A percentile compares a stretch with the other conserved stretches of the same genome.
phyloP scores from a whole-genome alignment of 2,113 vertebrate species.

The Phylloscopus trochilus region DNA sequence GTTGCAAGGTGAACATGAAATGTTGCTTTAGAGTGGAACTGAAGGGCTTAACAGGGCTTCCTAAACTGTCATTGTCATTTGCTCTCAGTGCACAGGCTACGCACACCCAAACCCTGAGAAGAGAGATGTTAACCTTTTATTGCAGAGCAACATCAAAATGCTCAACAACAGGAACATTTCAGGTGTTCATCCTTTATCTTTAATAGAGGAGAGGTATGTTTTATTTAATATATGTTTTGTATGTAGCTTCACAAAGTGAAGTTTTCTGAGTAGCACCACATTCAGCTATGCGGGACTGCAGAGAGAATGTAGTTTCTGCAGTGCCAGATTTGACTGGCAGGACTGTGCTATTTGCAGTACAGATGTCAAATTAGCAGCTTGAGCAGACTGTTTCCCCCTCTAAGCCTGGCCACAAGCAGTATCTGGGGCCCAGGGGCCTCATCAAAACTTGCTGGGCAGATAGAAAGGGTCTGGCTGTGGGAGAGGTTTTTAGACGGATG shows the following conservation, averaged over 20 bases:
- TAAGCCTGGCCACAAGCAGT: not conserved
- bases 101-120: not conserved
- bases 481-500: not conserved
- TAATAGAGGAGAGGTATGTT: not conserved
- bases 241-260: not conserved
- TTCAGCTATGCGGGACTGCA: not conserved
- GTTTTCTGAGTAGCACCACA: not conserved
- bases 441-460: not conserved
- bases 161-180: not conserved
- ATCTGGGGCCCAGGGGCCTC: not conserved
- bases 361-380: not conserved
- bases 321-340: not conserved
- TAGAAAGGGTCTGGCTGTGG: not conserved
- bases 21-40: not conserved
- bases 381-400: not conserved
- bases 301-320: not conserved
- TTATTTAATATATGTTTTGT: not conserved
- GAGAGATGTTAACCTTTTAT: not conserved
- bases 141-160: not conserved
- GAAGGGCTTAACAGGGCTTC: not conserved
- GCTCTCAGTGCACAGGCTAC: fast-evolving
- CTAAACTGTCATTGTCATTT: not conserved
- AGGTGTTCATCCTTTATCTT: not conserved
- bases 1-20: not conserved
- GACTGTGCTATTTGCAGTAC: not conserved